phyloP scores from a whole-genome alignment of 2,888 invertebrate species.

The Agrenia bidenticulata region DNA sequence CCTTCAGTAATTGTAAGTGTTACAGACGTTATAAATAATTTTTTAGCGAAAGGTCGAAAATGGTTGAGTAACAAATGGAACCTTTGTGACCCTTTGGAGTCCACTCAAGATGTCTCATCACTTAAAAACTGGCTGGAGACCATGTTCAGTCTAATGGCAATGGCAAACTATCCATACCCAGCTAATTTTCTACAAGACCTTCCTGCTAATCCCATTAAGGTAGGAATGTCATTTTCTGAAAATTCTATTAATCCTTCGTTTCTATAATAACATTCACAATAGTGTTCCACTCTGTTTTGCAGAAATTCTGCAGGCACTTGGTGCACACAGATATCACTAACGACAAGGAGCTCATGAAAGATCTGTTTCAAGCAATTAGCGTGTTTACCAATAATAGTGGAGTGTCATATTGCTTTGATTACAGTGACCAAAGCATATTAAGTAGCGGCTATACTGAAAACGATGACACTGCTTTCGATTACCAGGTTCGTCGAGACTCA shows the following conservation, averaged over 20 bases:
- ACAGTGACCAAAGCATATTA: slow-evolving; percentile 56
- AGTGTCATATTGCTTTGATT: slow-evolving; percentile 67
- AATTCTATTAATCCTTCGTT: too few relatives aligned
- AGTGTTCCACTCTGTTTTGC: slow-evolving; percentile 34
- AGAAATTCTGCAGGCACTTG: slow-evolving; percentile 62
- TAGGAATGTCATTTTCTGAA: slow-evolving; percentile 54
- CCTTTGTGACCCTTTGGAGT: slow-evolving; percentile 70
- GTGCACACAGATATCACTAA: slow-evolving; percentile 56
- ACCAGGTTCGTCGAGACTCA: slow-evolving; percentile 3
- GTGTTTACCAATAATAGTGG: slow-evolving; percentile 82
- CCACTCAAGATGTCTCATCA: slow-evolving; percentile 59
- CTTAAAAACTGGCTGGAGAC: slow-evolving; percentile 71
- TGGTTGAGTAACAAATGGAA: slow-evolving; percentile 72
- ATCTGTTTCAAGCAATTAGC: slow-evolving; percentile 68
- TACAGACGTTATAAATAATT: slow-evolving; percentile 55
- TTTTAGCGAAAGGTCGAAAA: slow-evolving; percentile 66
- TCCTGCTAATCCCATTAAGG: slow-evolving; percentile 79
- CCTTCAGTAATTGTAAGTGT: too few relatives aligned
- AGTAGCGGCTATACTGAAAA: neutral
- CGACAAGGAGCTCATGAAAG: slow-evolving; percentile 62
- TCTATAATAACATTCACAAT: neutral
- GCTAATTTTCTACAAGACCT: slow-evolving; percentile 77
- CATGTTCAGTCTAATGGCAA: slow-evolving; percentile 77
- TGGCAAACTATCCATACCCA: slow-evolving; percentile 93
- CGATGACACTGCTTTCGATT: slow-evolving; percentile 15